A percentile compares a stretch with the other conserved stretches of the same genome.
phyloP scores from a whole-genome alignment of 2,113 vertebrate genomes.

The Pangasianodon hypophthalmus region DNA sequence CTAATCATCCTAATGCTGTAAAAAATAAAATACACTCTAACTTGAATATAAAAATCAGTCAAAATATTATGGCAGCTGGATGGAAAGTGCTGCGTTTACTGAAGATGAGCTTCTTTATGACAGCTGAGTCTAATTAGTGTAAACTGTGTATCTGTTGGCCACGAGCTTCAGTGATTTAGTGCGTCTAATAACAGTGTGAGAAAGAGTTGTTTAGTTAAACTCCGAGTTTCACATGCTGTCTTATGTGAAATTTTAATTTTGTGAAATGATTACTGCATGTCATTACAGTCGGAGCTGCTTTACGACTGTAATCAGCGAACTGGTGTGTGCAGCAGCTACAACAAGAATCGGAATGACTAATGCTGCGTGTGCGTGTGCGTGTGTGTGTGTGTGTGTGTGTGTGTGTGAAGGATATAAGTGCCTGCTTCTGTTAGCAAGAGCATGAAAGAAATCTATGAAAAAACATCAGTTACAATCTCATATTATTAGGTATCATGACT shows the following conservation, averaged over 20 bases:
- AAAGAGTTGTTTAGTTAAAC: constrained; percentile 32
- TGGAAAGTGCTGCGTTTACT: constrained; percentile 14
- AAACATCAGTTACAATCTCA: not conserved
- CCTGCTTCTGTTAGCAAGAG: not conserved
- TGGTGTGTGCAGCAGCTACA: not conserved
- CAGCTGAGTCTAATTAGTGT: constrained; percentile 44
- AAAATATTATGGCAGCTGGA: constrained; percentile 19
- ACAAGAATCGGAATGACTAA: not conserved
- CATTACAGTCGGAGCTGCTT: constrained; percentile 24
- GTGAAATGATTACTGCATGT: constrained; percentile 23
- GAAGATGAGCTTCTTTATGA: constrained; percentile 19
- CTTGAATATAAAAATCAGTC: not conserved
- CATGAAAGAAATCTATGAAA: not conserved
- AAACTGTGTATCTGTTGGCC: constrained; percentile 35
- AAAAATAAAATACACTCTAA: not conserved
- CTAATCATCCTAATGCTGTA: not conserved
- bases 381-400: constrained; percentile 27
- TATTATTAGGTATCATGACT: not conserved
- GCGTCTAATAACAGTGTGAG: constrained; percentile 35
- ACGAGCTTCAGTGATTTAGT: constrained; percentile 22
- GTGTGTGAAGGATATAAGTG: not conserved
- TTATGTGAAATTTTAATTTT: constrained; percentile 39
- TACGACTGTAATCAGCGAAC: not conserved
- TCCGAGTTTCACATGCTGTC: not conserved
- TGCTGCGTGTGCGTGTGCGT: not conserved